Evolutionary conservation across 1,140 invertebrate genomes (phyloP).

Genomic region (Drosophila repletoides): DNA sequence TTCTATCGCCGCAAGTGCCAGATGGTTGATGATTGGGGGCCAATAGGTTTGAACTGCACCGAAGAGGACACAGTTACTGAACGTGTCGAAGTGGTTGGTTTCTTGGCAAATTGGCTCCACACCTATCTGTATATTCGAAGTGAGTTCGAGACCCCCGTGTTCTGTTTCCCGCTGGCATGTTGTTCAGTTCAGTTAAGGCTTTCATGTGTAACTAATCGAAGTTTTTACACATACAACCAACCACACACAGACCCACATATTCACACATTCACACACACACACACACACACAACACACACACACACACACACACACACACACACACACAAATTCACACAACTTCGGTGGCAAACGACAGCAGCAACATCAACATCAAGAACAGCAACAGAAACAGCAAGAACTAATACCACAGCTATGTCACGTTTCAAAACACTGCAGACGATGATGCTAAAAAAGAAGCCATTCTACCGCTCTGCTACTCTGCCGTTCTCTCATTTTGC

Average conservation of each 20-base stretch:
- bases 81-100: constrained; percentile 67
- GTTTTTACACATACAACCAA: constrained; percentile 26
- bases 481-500: no score
- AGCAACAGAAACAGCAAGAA: constrained; percentile 3
- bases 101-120: constrained; percentile 67
- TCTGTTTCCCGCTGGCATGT: constrained; percentile 17
- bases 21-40: constrained; percentile 59
- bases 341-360: no score
- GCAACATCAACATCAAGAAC: background rate
- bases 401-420: constrained; percentile 30
- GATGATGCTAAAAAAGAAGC: constrained; percentile 11
- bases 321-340: no score
- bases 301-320: no score
- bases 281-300: no score
- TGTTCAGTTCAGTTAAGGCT: constrained; percentile 31
- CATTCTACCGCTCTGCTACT: no score
- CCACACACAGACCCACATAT: constrained; percentile 1
- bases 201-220: constrained; percentile 59
- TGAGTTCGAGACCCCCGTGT: constrained; percentile 42
- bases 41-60: constrained; percentile 61
- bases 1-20: constrained; percentile 57
- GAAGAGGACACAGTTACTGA: constrained; percentile 52
- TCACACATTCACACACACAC: constrained; percentile 1
- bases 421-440: constrained; percentile 35
- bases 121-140: constrained; percentile 63